Base-by-base conservation (phyloP, 53 echinoderm and acorn worm species). In the Stichopus horrens region DNA sequence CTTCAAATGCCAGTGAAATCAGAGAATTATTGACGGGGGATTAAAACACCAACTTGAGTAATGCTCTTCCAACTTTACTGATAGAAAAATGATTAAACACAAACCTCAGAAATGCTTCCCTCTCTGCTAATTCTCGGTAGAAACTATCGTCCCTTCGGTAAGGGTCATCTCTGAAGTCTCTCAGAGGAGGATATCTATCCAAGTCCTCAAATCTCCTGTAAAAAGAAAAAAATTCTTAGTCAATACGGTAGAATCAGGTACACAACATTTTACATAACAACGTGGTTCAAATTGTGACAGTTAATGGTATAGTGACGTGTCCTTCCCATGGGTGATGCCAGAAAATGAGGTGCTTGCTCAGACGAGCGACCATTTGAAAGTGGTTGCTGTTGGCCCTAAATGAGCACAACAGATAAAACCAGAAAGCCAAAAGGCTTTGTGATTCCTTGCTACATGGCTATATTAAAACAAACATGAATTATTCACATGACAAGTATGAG, bases 61-160 rank as follows among this genome's bases (percentile, higher is more conserved):
- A 37, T 37, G 37, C 37, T 37, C 37, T 37, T 2, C 0, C 37
- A 37, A 37, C 37, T 37, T 37, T 37, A 37, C 37, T 37, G 37
- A 37, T 37, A 37, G 0, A 37, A 37, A 37, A 37, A 0, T 37
- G 37, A 37, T 37, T 37, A 37, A 37, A 37, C 37, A 80, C 80
- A 57, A 16, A 80, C 80, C 80, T 80, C 14, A 80, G 58, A 66
- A 68, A 86, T 13, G 86, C 66, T 8, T 86, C 86, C n/a, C 86
- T 86, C 23, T 86, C 86, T 22, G 63, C 76, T 7, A 75, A 5
- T 55, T 94, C 93, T 37, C 95, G 77, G 10, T 88, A 88, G 80
- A 86, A 95, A 57, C 86, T 88, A 58, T 93, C 92, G 57, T 94
- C 96, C 51, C 96, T 89, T 14, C 88, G 58, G 67, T 90, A 95